Conservation (phyloP, 1,140 invertebrate species). For the Caenorhabditis briggsae region DNA sequence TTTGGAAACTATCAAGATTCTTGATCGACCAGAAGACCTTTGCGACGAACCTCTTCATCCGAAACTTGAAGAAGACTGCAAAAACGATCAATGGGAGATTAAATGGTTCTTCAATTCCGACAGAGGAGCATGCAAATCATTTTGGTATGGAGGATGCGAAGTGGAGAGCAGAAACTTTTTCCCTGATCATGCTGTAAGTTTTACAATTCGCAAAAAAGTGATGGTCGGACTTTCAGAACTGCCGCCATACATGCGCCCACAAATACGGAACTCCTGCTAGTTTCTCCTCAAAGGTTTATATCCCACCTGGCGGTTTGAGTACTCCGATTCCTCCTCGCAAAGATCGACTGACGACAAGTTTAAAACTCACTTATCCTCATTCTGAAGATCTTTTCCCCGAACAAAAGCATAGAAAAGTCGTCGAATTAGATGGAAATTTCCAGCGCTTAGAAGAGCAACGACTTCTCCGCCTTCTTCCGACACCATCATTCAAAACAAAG, state of each 20-base stretch:
- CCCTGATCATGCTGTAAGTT: slow-evolving; percentile 57
- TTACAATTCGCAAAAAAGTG: background rate
- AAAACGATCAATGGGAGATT: slow-evolving; percentile 52
- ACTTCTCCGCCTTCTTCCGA: background rate
- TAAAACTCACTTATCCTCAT: slow-evolving; percentile 16
- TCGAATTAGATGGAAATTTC: slow-evolving; percentile 26
- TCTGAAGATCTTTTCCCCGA: slow-evolving; percentile 2
- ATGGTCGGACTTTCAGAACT: slow-evolving; percentile 56
- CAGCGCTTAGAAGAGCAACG: background rate
- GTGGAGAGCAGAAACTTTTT: slow-evolving; percentile 69
- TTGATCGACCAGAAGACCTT: slow-evolving; percentile 53
- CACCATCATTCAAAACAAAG: background rate
- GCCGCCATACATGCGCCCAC: slow-evolving; percentile 56
- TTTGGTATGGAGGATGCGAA: slow-evolving; percentile 74
- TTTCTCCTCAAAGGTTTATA: slow-evolving; percentile 19
- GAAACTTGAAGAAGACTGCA: slow-evolving; percentile 60
- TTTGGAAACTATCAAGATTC: slow-evolving; percentile 6
- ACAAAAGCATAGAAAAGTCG: background rate
- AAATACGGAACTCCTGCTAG: slow-evolving; percentile 23
- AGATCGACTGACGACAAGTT: slow-evolving; percentile 4
- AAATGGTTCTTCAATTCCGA: slow-evolving; percentile 56
- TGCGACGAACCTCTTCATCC: slow-evolving; percentile 60
- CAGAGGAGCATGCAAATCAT: slow-evolving; percentile 64
- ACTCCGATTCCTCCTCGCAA: background rate
- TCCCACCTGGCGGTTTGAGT: background rate